Conservation (phyloP, 2,113 vertebrate species). For the Etheostoma cragini region DNA sequence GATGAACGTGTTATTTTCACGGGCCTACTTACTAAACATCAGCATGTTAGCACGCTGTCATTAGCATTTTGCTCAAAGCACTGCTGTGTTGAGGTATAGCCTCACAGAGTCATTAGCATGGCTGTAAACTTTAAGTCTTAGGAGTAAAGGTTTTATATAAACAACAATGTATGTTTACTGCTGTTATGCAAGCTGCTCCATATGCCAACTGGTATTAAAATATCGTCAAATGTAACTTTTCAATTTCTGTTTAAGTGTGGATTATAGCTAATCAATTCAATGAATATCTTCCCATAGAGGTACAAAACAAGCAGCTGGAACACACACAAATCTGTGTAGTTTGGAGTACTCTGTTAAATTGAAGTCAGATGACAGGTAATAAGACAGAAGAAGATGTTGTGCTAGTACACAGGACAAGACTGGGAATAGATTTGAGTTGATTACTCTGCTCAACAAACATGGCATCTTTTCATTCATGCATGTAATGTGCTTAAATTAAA, state of each 20-base stretch:
- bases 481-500: background rate
- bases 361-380: slow-evolving; percentile 72
- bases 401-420: background rate
- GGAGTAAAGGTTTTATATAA: background rate
- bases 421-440: slow-evolving; percentile 44
- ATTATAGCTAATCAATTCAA: background rate
- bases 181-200: background rate
- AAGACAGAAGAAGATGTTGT: slow-evolving; percentile 35
- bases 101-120: too few species aligned
- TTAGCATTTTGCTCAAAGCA: background rate
- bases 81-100: too few species aligned
- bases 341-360: slow-evolving; percentile 53
- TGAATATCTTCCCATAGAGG: background rate
- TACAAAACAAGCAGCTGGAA: background rate
- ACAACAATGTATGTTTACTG: background rate
- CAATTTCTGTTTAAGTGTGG: background rate
- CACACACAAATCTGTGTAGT: slow-evolving; percentile 30
- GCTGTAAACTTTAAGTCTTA: background rate
- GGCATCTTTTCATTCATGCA: slow-evolving; percentile 1
- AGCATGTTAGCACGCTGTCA: background rate
- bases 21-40: background rate
- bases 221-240: background rate
- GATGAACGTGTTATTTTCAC: background rate
- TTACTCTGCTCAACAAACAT: slow-evolving; percentile 32
- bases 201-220: background rate